phyloP scores from a whole-genome alignment of 2,113 vertebrate species.

The Petrocephalus microphthalmus region DNA sequence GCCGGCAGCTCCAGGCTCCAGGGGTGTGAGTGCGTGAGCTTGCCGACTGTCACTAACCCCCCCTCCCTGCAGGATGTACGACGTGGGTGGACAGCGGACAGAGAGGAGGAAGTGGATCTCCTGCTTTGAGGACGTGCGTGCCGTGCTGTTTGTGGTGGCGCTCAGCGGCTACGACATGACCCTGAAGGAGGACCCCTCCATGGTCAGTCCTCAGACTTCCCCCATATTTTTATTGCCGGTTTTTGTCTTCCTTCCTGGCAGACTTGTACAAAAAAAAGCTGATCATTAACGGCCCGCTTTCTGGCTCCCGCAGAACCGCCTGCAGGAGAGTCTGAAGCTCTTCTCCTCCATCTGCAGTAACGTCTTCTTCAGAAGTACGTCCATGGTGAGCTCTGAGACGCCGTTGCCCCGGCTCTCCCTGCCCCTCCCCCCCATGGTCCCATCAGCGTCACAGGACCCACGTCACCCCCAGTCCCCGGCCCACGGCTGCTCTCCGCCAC shows the following conservation, averaged over 20 bases:
- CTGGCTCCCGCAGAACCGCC: slow-evolving; percentile 54
- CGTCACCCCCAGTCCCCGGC: background rate
- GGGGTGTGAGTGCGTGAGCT: background rate
- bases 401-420: too few species aligned
- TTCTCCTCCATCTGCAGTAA: slow-evolving; percentile 69
- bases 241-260: background rate
- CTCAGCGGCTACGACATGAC: slow-evolving; percentile 58
- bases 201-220: slow-evolving; percentile 32
- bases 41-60: too few species aligned
- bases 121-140: slow-evolving; percentile 59
- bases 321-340: slow-evolving; percentile 66
- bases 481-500: background rate
- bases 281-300: background rate
- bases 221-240: background rate
- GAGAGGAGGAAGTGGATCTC: slow-evolving; percentile 59
- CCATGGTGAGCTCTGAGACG: slow-evolving; percentile 53
- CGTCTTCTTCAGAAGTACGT: slow-evolving; percentile 64
- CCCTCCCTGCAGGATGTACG: slow-evolving; percentile 51
- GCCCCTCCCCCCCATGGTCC: too few species aligned
- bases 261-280: background rate
- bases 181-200: slow-evolving; percentile 32
- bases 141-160: slow-evolving; percentile 55
- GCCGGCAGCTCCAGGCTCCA: background rate
- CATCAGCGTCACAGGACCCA: background rate
- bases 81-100: slow-evolving; percentile 57